phyloP scores from a whole-genome alignment of 2,113 vertebrate genomes.

The Lamprologus tigripictilis region DNA sequence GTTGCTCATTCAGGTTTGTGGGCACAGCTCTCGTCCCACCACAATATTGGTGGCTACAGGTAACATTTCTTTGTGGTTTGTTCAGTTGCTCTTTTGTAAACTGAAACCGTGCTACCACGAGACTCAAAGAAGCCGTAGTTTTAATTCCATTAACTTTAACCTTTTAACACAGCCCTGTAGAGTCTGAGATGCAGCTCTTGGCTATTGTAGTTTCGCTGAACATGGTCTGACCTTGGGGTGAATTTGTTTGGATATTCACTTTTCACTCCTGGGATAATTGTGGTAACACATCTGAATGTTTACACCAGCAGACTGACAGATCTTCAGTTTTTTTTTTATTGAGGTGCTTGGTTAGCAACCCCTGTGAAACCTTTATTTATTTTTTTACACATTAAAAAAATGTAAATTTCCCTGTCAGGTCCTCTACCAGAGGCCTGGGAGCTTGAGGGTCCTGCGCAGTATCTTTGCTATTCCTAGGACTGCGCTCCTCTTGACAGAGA shows the following conservation, averaged over 20 bases:
- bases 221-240: neutral
- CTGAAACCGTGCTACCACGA: neutral
- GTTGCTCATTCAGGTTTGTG: neutral
- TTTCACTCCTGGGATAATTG: neutral
- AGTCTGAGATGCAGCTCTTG: neutral
- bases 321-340: fast-evolving
- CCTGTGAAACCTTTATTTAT: neutral
- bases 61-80: neutral
- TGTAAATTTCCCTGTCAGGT: neutral
- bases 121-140: neutral
- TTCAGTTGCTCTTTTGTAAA: neutral
- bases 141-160: neutral
- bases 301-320: neutral
- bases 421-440: neutral
- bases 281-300: neutral
- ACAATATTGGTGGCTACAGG: neutral
- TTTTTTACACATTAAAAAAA: neutral
- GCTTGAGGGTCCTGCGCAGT: neutral
- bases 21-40: neutral
- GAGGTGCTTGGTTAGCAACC: neutral
- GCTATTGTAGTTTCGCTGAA: neutral
- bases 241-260: neutral
- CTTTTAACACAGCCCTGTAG: neutral
- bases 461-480: neutral
- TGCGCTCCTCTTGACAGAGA: neutral